Conservation (phyloP, 2,797 vertebrate genomes). For the Australoheros facetus region DNA sequence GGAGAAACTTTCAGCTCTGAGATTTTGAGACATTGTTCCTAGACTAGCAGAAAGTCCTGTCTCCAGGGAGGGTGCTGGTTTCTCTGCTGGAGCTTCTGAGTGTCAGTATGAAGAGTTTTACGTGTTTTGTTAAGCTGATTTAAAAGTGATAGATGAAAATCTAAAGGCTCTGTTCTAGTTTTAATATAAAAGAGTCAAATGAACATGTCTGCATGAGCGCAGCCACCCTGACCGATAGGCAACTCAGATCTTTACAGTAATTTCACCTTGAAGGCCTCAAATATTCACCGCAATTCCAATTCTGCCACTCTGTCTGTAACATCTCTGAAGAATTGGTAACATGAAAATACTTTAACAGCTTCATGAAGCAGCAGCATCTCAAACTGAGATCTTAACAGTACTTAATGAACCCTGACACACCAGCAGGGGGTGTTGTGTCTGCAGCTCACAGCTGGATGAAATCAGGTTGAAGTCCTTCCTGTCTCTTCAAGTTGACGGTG, state of each 20-base stretch:
- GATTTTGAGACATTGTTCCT: not conserved
- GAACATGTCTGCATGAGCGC: not conserved
- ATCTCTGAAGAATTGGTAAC: not conserved
- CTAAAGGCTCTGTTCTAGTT: not conserved
- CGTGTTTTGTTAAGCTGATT: not conserved
- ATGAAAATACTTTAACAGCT: not conserved
- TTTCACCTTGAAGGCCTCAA: not conserved
- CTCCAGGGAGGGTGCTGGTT: not conserved
- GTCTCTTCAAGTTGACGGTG: not conserved
- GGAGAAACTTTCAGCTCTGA: not conserved
- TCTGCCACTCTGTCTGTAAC: not conserved
- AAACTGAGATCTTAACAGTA: not conserved
- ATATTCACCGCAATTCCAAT: not conserved
- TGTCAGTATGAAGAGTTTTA: not conserved
- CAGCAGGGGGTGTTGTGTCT: not conserved
- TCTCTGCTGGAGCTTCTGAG: not conserved
- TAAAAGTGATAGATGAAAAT: not conserved
- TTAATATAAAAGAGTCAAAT: not conserved
- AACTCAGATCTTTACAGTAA: no score
- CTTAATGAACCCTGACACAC: not conserved
- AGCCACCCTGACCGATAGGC: not conserved
- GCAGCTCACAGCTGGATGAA: slow-evolving; percentile 57
- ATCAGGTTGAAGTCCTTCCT: slow-evolving; percentile 21
- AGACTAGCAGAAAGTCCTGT: not conserved
- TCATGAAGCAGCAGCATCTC: not conserved